Base-by-base conservation (phyloP, 2,797 vertebrate species). In the Neomorphus geoffroyi region DNA sequence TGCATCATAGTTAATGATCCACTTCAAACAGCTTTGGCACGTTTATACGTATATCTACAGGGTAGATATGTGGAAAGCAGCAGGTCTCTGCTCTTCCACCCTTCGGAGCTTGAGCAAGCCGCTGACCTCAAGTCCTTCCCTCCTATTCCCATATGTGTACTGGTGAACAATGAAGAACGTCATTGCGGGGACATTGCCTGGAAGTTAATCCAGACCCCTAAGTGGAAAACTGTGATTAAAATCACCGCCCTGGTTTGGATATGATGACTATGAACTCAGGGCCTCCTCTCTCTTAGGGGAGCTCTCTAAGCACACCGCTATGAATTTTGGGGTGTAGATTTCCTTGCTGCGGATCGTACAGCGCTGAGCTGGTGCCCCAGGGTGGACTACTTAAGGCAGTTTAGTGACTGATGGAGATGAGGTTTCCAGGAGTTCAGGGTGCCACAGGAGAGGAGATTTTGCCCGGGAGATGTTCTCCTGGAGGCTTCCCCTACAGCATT, bases 1-100 rank as follows among this genome's bases (percentile, higher is more conserved):
- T 27, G 13, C 46, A 30, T 37, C 57, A 57, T 56, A 54, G 39
- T 35, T 86, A 56, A 45, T 56, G 57, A 82, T 23, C 14, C 17
- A 21, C 35, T 70, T 77, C 22, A 56, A 50, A 51, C 7, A 41
- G 60, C 35, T 82, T 33, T 53, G 53, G 41, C 22, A 13, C 46
- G 18, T 66, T 77, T 53, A 43, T 45, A 43, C 18, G 22, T 27
- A 23, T 0, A 0, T 21, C 19, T n/a, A 28, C 1, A 3, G 32
- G 9, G 33, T 58, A 58, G 26, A 6, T 10, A 15, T 1, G 3
- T 28, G 33, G 37, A 57, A 72, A 86, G 56, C 56, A 45, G 45
- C 18, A 19, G n/a, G 30, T 32, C 30, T 82, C 41, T 56, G 46
- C 35, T 77, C 2, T 60, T 54, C 33, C 27, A 46, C 56, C n/a